Evolutionary conservation across 2,888 invertebrate genomes (phyloP).

Genomic region (Hydroisotoma schaefferi): DNA sequence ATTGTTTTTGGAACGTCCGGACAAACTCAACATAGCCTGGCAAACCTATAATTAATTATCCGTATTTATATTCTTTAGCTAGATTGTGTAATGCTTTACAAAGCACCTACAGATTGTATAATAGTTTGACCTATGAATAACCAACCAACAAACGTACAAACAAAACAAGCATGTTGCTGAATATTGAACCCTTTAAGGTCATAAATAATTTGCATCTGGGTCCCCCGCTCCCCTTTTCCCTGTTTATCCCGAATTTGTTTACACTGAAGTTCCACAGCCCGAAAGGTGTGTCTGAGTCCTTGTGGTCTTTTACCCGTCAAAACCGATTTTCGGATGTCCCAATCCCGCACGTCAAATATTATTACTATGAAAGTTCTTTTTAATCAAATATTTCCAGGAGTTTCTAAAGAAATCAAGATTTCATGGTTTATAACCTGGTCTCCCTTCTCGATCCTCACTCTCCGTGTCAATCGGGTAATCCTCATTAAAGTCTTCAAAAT

Average conservation of each 20-base stretch:
- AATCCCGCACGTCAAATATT: neutral
- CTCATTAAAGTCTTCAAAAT: neutral
- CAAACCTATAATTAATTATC: no score
- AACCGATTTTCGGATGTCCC: conserved; percentile 1
- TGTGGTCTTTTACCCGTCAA: neutral
- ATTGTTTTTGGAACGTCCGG: conserved; percentile 4
- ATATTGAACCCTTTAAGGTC: conserved; percentile 6
- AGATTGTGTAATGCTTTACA: no score
- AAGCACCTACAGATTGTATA: no score
- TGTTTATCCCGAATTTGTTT: conserved; percentile 2
- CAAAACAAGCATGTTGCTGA: conserved; percentile 6
- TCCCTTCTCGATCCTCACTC: neutral
- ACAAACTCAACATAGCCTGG: no score
- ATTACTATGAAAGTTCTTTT: no score
- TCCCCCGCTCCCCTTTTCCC: neutral
- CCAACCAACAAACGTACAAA: neutral
- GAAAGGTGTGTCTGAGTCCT: neutral
- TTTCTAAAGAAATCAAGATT: no score
- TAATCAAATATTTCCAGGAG: no score
- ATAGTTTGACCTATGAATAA: neutral
- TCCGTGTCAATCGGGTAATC: conserved; percentile 6
- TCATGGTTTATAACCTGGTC: conserved; percentile 9
- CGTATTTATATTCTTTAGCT: no score
- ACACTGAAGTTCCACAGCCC: neutral
- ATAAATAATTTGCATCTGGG: conserved; percentile 9